Conservation (phyloP, 2,888 invertebrate species). For the Cybosia mesomella region DNA sequence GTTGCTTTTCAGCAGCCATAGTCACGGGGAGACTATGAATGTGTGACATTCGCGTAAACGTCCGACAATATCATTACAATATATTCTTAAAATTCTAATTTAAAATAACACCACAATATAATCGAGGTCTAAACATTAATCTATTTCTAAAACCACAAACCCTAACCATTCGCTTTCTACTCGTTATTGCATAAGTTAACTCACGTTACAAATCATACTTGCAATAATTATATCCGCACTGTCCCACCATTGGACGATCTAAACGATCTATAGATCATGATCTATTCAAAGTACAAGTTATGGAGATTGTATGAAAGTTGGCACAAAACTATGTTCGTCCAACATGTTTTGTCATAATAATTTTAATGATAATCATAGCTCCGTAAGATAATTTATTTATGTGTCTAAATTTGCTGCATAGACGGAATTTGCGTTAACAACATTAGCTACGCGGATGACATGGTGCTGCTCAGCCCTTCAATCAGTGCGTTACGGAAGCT, state of each 20-base stretch:
- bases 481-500: too few species aligned
- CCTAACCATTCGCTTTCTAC: neutral
- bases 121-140: neutral
- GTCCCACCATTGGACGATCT: neutral
- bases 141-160: neutral
- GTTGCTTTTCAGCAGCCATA: too few species aligned
- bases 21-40: too few species aligned
- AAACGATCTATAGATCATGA: conserved; percentile 2
- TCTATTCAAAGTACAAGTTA: conserved; percentile 3
- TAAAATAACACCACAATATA: too few species aligned
- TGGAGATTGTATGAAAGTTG: conserved; percentile 7
- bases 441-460: too few species aligned
- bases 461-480: too few species aligned
- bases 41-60: too few species aligned
- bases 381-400: too few species aligned
- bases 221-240: neutral
- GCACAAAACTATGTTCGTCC: neutral
- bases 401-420: too few species aligned
- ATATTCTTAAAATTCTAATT: too few species aligned
- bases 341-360: neutral
- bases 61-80: too few species aligned
- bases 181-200: neutral
- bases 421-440: too few species aligned
- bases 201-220: neutral
- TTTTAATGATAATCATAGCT: neutral